Conservation (phyloP, 2,888 invertebrate genomes). For the Anticlea derivata region DNA sequence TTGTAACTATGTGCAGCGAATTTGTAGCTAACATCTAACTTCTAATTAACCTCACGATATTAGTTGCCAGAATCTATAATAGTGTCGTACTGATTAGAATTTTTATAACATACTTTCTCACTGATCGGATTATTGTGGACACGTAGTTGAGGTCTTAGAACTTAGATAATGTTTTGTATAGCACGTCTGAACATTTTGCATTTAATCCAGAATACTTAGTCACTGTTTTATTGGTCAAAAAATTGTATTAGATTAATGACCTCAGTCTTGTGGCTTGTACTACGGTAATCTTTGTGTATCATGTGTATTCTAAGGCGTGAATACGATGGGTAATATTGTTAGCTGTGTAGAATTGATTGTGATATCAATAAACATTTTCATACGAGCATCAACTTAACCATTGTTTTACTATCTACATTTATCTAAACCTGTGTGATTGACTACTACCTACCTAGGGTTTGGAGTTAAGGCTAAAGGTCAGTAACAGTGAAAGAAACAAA, state of each 20-base stretch:
- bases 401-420: too few species aligned
- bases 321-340: conserved; percentile 68
- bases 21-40: conserved; percentile 2
- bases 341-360: conserved; percentile 83
- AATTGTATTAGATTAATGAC: conserved; percentile 30
- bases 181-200: conserved; percentile 69
- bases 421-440: too few species aligned
- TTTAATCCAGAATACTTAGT: conserved; percentile 58
- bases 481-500: conserved; percentile 52
- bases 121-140: conserved; percentile 42
- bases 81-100: conserved; percentile 68
- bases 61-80: conserved; percentile 49
- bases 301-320: conserved; percentile 51
- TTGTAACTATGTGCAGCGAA: too few species aligned
- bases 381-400: conserved; percentile 72
- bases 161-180: conserved; percentile 55
- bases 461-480: background rate
- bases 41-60: conserved; percentile 20
- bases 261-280: conserved; percentile 50
- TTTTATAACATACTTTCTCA: conserved; percentile 50
- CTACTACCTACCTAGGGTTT: conserved; percentile 13
- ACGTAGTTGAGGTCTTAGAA: conserved; percentile 46
- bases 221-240: conserved; percentile 57
- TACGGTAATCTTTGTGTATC: conserved; percentile 65
- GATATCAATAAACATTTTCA: conserved; percentile 85